Conservation (phyloP, 2,888 invertebrate species). For the Pycnomerus fuliginosus region DNA sequence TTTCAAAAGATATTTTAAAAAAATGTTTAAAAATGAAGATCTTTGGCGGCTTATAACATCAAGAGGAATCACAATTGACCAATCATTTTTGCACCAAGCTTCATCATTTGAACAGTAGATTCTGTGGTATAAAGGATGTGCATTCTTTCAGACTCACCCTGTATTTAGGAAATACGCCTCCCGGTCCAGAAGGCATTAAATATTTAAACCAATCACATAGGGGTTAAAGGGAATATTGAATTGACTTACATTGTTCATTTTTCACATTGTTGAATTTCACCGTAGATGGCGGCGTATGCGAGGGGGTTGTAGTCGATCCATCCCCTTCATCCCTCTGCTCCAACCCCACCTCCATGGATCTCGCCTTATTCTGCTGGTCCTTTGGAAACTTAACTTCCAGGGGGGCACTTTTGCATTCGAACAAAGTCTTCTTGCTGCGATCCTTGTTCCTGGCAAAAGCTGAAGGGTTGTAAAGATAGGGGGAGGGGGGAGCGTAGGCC, state of each 20-base stretch:
- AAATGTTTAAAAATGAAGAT: too few species aligned
- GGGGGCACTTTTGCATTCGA: slow-evolving; percentile 45
- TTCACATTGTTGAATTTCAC: slow-evolving; percentile 17
- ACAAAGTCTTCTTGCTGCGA: slow-evolving; percentile 43
- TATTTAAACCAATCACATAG: too few species aligned
- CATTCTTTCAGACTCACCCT: too few species aligned
- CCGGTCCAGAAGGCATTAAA: too few species aligned
- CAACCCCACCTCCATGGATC: slow-evolving; percentile 22
- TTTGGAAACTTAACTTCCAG: slow-evolving; percentile 36
- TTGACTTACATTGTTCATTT: slow-evolving; percentile 17
- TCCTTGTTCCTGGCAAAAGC: slow-evolving; percentile 24
- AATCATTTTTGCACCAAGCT: too few species aligned
- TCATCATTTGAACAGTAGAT: too few species aligned
- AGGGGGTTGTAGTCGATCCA: slow-evolving; percentile 1
- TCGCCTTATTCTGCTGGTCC: slow-evolving; percentile 24
- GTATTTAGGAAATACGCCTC: too few species aligned
- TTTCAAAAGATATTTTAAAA: too few species aligned
- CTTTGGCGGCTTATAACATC: too few species aligned
- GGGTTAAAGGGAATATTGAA: too few species aligned
- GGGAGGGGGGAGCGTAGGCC: slow-evolving; percentile 51
- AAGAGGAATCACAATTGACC: too few species aligned
- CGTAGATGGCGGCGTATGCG: slow-evolving; percentile 8
- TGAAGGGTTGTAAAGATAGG: slow-evolving; percentile 46
- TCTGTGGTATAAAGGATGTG: too few species aligned
- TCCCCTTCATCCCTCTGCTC: slow-evolving; percentile 10